These are phyloP conservation scores for Ophioninae sp. DNA, from an alignment of 2,888 invertebrate species.

Conservation along the genomic window DNA sequence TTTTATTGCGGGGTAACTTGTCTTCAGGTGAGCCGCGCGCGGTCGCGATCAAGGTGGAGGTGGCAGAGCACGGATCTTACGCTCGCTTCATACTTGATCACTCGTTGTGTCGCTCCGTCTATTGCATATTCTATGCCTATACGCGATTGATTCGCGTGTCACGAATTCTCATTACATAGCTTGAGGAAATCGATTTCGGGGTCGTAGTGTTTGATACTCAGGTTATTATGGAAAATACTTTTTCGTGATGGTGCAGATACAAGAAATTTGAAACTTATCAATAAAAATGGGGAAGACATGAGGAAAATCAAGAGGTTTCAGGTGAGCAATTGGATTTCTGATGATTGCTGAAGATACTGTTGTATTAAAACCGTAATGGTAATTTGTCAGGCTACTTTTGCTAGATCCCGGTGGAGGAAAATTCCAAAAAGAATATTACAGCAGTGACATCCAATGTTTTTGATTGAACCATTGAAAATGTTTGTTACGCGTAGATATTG, in stretches of 20 bases:
- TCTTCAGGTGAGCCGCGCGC: slow-evolving; percentile 79
- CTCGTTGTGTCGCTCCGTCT: slow-evolving; percentile 4
- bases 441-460: no score
- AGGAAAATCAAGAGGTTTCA: no score
- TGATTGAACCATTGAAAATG: no score
- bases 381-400: background rate
- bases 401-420: background rate
- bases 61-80: slow-evolving; percentile 70
- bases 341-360: background rate
- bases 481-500: no score
- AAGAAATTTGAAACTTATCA: no score
- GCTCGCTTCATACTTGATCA: slow-evolving; percentile 26
- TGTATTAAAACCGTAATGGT: background rate
- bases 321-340: background rate
- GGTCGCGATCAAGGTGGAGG: slow-evolving; percentile 78
- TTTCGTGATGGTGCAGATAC: no score
- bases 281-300: no score
- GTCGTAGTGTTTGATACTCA: no score
- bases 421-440: background rate
- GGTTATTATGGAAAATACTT: no score
- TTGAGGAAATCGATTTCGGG: no score
- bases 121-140: background rate
- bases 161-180: no score
- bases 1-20: slow-evolving; percentile 81
- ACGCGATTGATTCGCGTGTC: no score